Base-by-base conservation (phyloP, 2,888 invertebrate genomes). In the Acanthosoma haemorrhoidale region DNA sequence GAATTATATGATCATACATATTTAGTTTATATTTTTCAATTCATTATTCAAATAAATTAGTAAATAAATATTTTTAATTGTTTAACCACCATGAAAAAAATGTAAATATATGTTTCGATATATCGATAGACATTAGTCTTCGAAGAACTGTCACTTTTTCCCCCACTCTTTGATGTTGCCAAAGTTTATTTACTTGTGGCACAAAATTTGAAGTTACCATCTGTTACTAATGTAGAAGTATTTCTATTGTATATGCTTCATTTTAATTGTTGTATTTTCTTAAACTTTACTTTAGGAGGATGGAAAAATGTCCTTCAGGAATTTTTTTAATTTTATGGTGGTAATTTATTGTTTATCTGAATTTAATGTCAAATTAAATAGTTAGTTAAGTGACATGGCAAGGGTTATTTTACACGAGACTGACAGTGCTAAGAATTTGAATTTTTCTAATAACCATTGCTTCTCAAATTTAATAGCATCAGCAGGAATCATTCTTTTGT, bases 401-500 rank as follows among this genome's bases (percentile, higher is more conserved):
- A 36, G 66, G 38, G 68, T 70, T 16, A 38, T 72, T 34, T 63
- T 70, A 4, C 72, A 70, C 25, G 68, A 72, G 64, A 36, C 58
- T 18, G 68, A 61, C 64, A 71, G 59, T 59, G 72, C 70, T 31
- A 70, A 69, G 66, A 59, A 43, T 32, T 66, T 72, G 21, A 34
- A 70, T 18, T 67, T 60, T 9, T 31, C 31, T 2, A 63, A 68
- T 64, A 63, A 66, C 25, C 71, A 64, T 41, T 69, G 68, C 36
- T 59, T 64, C 3, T 31, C 64, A 25, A 64, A 31, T 36, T 29
- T 73, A 34, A 36, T 74, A 21, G 61, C 70, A 41, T 71, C 72
- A 9, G 60, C 70, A 9, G 71, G 63, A 25, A 70, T 95, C 58
- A 90, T 97, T 73, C 79, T 90, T 3, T 82, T 92, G 59, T 98